phyloP scores from a whole-genome alignment of 2,888 invertebrate genomes.

The Caenorhabditis macrosperma region DNA sequence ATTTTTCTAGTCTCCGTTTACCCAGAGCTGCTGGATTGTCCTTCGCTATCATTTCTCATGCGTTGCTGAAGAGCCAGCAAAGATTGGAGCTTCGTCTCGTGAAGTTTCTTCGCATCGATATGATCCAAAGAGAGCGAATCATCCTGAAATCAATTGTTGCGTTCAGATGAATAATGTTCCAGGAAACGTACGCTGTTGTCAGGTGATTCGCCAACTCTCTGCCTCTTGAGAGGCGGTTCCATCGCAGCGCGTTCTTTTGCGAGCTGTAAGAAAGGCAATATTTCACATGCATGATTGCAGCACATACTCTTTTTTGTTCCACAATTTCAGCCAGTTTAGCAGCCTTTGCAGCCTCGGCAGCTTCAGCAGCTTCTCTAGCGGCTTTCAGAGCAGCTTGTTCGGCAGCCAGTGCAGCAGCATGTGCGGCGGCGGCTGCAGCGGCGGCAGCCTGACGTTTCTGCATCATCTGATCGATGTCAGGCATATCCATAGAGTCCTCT shows the following conservation, averaged over 20 bases:
- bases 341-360: constrained; percentile 2
- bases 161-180: too few relatives aligned
- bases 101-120: constrained; percentile 11
- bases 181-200: background rate
- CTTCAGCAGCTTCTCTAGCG: constrained; percentile 3
- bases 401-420: background rate
- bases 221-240: background rate
- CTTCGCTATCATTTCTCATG: background rate
- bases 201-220: background rate
- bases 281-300: too few relatives aligned
- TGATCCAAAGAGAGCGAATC: constrained; percentile 1
- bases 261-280: background rate
- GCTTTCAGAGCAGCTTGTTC: too few relatives aligned
- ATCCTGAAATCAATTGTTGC: background rate
- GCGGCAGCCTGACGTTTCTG: constrained; percentile 25
- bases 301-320: background rate
- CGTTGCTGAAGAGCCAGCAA: background rate
- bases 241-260: background rate
- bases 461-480: constrained; percentile 53
- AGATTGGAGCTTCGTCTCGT: constrained; percentile 16
- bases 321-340: background rate
- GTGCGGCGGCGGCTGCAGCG: constrained; percentile 13
- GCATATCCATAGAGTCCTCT: constrained; percentile 58
- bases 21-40: background rate
- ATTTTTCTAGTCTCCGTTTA: background rate